Evolutionary conservation across 2,888 invertebrate species (phyloP).

Genomic region (Calliphora vomitoria): DNA sequence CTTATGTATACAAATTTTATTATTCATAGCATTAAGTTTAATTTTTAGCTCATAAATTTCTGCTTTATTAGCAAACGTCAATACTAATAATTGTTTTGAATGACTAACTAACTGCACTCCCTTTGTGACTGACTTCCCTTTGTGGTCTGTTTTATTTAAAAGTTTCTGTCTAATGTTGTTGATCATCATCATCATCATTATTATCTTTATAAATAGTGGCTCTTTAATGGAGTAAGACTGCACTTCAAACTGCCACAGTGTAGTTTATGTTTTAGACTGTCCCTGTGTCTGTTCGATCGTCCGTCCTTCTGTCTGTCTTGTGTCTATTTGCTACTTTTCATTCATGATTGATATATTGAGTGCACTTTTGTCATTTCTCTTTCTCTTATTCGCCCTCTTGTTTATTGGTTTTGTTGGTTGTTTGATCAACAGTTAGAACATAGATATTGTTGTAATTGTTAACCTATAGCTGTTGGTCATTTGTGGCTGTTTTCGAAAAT

Average conservation of each 20-base stretch:
- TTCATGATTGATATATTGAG: slow-evolving; percentile 69
- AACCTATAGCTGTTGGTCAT: slow-evolving; percentile 48
- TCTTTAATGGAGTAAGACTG: neutral
- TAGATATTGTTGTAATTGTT: slow-evolving; percentile 13
- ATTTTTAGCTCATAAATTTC: neutral
- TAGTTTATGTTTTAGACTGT: neutral
- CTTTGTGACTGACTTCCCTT: neutral
- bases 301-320: neutral
- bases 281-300: neutral
- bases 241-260: neutral
- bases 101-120: neutral
- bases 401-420: neutral
- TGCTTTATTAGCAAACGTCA: slow-evolving; percentile 17
- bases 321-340: slow-evolving; percentile 48
- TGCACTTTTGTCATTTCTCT: slow-evolving; percentile 34
- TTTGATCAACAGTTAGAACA: slow-evolving; percentile 7
- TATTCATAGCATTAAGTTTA: too few species aligned
- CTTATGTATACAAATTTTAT: too few species aligned
- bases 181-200: slow-evolving; percentile 33
- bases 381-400: neutral
- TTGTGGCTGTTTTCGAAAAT: slow-evolving; percentile 11
- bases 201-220: neutral
- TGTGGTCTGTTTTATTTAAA: neutral
- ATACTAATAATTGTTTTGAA: slow-evolving; percentile 38
- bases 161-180: neutral